Conservation (phyloP, 2,797 vertebrate species). For the Okamejei kenojei region DNA sequence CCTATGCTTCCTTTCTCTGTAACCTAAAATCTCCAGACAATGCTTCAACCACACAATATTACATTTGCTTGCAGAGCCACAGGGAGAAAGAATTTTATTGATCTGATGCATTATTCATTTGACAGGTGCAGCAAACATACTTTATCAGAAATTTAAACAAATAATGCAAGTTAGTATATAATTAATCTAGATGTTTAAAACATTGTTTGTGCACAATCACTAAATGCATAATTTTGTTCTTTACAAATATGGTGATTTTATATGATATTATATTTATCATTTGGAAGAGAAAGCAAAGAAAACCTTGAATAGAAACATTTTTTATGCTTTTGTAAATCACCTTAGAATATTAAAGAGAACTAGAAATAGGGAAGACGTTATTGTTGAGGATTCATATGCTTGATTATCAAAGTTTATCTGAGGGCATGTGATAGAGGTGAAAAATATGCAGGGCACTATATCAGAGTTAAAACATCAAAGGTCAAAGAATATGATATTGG, state of each 20-base stretch:
- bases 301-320: not conserved
- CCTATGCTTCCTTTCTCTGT: no score
- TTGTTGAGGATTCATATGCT: not conserved
- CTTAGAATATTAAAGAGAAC: not conserved
- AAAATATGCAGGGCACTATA: not conserved
- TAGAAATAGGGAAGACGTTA: not conserved
- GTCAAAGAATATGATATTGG: constrained; percentile 22
- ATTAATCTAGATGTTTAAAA: not conserved
- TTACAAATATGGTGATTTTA: not conserved
- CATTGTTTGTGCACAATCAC: not conserved
- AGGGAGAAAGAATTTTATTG: not conserved
- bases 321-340: not conserved
- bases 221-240: not conserved
- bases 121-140: no score
- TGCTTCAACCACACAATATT: not conserved
- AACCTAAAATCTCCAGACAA: not conserved
- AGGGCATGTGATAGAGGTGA: not conserved
- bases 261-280: not conserved
- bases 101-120: not conserved
- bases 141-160: not conserved
- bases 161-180: not conserved
- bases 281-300: not conserved
- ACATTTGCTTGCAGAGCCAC: not conserved
- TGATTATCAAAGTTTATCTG: not conserved
- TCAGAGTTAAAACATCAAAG: constrained; percentile 15